A percentile compares a stretch with the other conserved stretches of the same genome.
These are phyloP conservation scores for Syngnathus acus DNA, from an alignment of 2,797 vertebrate species.

Conservation along the genomic window DNA sequence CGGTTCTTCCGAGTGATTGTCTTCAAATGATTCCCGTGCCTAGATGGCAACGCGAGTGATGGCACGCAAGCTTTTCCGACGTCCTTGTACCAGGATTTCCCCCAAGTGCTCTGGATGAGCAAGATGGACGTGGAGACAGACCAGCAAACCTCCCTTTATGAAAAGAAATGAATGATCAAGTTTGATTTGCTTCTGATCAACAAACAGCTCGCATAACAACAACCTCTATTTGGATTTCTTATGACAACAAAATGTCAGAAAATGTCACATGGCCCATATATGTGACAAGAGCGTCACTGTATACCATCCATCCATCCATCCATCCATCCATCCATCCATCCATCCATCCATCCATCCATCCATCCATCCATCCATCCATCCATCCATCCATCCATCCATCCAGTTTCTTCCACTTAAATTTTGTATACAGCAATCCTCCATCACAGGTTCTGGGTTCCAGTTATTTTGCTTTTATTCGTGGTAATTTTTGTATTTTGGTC, in stretches of 20 bases:
- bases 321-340: no score
- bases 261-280: not conserved
- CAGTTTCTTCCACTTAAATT: no score
- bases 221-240: not conserved
- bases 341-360: no score
- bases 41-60: not conserved
- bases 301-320: no score
- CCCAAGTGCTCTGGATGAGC: not conserved
- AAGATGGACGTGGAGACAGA: not conserved
- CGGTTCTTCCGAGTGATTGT: not conserved
- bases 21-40: not conserved
- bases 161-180: not conserved
- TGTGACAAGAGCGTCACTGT: not conserved
- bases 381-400: no score
- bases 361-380: no score
- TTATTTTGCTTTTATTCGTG: no score
- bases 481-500: no score
- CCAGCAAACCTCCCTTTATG: slow-evolving; percentile 3
- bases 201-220: not conserved
- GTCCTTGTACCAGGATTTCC: not conserved
- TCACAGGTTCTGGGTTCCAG: no score
- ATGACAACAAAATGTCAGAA: not conserved
- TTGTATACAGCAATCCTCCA: no score
- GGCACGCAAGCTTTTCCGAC: slow-evolving; percentile 1
- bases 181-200: not conserved